Evolutionary conservation across 2,797 vertebrate genomes (phyloP).

Genomic region (Gymnothorax javanicus): DNA sequence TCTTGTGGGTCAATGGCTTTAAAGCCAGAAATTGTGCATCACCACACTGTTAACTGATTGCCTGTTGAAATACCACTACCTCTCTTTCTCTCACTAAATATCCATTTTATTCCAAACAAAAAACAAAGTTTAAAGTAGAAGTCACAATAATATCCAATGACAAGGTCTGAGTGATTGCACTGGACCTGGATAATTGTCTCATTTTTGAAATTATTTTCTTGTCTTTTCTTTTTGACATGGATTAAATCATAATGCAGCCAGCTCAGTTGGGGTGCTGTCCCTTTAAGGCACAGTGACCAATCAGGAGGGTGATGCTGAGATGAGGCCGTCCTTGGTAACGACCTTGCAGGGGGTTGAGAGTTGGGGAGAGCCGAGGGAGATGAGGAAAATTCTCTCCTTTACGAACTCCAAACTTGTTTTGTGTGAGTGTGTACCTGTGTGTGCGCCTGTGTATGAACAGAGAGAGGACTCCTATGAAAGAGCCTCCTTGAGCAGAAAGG

Average conservation of each 20-base stretch:
- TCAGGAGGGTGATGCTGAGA: conserved; percentile 67
- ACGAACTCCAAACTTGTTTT: background rate
- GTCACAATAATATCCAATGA: background rate
- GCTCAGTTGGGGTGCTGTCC: conserved; percentile 60
- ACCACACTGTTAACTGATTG: background rate
- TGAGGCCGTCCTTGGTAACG: conserved; percentile 73
- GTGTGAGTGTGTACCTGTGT: background rate
- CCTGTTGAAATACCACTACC: background rate
- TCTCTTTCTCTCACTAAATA: background rate
- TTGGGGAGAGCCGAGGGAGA: conserved; percentile 42
- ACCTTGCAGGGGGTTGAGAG: conserved; percentile 71
- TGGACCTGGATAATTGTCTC: background rate
- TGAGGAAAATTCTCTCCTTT: background rate
- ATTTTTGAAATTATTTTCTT: background rate
- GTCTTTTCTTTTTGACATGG: background rate
- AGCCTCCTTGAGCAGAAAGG: background rate
- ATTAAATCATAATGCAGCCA: background rate
- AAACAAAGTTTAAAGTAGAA: background rate
- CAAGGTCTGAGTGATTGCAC: background rate
- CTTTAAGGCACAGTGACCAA: conserved; percentile 76
- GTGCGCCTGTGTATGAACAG: conserved; percentile 15
- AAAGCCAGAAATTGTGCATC: background rate
- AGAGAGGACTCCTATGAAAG: conserved; percentile 1
- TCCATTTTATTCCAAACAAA: background rate
- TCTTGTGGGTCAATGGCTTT: background rate